Evolutionary conservation across 2,113 vertebrate species (phyloP).

Genomic region (Fukomys damarensis): DNA sequence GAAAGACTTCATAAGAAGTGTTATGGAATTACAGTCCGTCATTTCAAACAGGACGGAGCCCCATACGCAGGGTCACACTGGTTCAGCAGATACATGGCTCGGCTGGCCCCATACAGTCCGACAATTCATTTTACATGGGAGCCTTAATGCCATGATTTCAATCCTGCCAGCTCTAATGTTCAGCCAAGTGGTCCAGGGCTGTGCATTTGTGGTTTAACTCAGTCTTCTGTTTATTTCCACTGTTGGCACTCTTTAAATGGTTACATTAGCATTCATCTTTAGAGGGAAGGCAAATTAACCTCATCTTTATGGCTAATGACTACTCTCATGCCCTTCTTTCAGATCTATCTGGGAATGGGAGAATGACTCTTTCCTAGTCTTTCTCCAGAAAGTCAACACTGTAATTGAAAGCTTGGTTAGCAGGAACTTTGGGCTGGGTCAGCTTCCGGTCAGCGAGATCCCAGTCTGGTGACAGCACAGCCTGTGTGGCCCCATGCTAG

Average conservation of each 20-base stretch:
- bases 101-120: slow-evolving; percentile 12
- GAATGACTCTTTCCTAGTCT: slow-evolving; percentile 41
- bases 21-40: not conserved
- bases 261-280: slow-evolving; percentile 66
- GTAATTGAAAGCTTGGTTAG: slow-evolving; percentile 59
- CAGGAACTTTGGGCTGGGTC: slow-evolving; percentile 54
- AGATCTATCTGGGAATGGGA: slow-evolving; percentile 48
- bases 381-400: slow-evolving; percentile 60
- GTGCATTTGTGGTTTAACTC: slow-evolving; percentile 69
- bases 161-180: slow-evolving; percentile 40
- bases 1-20: slow-evolving; percentile 36
- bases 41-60: not conserved
- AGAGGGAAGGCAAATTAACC: slow-evolving; percentile 69
- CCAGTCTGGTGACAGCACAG: not conserved
- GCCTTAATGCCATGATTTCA: slow-evolving; percentile 58
- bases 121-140: slow-evolving; percentile 44
- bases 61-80: slow-evolving; percentile 38
- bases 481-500: not conserved
- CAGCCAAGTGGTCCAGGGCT: slow-evolving; percentile 60
- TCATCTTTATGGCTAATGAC: slow-evolving; percentile 65
- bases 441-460: slow-evolving; percentile 44
- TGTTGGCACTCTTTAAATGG: slow-evolving; percentile 68
- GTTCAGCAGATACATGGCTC: slow-evolving; percentile 58
- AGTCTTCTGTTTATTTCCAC: slow-evolving; percentile 75
- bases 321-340: slow-evolving; percentile 55